Evolutionary conservation across 2,888 invertebrate genomes (phyloP), one percentile per base, ranked within the genome.

Genomic region (Elegia similella): DNA sequence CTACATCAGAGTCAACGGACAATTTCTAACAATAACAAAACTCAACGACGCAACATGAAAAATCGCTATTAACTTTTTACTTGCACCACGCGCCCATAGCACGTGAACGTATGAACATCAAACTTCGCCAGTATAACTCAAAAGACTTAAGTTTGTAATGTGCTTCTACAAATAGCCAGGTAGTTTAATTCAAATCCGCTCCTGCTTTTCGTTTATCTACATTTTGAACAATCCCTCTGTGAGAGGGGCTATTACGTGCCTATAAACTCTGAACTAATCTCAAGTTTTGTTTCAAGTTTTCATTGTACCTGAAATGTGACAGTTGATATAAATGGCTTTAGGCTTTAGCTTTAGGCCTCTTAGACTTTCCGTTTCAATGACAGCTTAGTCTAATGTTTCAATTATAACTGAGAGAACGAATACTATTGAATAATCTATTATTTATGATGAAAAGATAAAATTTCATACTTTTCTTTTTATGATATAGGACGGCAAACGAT

Each of bases 101-200:
- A 66, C 64, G 65, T 60, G 62, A 66, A 69, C 72, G 67, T 72
- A 75, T 72, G 75, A 78, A 70, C 75, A 76, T 76, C 70, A 75
- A 84, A 84, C 75, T 84, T 82, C 59, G 65, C 69, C 78, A 78
- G 76, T 82, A 75, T 77, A 74, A 79, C 73, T 81, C 75, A 78
- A 78, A 76, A 76, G 76, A 66, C 73, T 78, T 69, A 78, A 79
- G 72, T 78, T 78, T 73, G 70, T 75, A 73, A 72, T 69, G 67
- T 67, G 66, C 68, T 70, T 55, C 50, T 50, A 56, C 56, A 59
- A 58, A 64, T 62, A 59, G 50, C 16, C 55, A 48, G 48, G 48
- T 56, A 48, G 56, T 60, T 60, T 50, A 57, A 60, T 57, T 59
- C 56, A 43, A 29, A 57, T 54, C 15, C 29, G 42, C 46, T 42